Percentiles rank a stretch among this genome's conserved stretches.
These are phyloP conservation scores for Fregetta grallaria DNA, from an alignment of 2,113 vertebrate genomes.

Conservation along the genomic window DNA sequence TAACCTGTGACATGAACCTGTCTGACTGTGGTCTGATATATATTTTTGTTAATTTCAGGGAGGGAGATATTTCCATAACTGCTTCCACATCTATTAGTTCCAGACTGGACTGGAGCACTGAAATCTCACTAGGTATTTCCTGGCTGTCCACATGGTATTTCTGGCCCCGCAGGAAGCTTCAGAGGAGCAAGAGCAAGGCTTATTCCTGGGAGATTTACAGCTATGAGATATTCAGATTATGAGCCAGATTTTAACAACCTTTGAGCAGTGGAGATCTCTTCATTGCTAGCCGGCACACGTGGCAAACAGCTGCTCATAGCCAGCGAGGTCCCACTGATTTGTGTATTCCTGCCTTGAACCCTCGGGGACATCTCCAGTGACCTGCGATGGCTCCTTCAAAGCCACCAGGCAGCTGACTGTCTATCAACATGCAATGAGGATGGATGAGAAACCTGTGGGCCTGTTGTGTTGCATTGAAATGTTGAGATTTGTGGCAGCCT, in stretches of 20 bases:
- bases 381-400: background rate
- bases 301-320: conserved; percentile 20
- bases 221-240: background rate
- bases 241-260: conserved; percentile 11
- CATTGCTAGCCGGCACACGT: background rate
- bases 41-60: background rate
- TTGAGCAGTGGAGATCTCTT: background rate
- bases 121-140: background rate
- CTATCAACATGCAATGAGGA: background rate
- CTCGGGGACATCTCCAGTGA: background rate
- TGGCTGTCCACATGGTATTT: background rate
- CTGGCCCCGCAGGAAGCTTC: background rate
- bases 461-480: background rate
- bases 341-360: background rate
- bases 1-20: background rate
- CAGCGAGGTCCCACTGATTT: background rate
- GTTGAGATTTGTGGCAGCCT: background rate
- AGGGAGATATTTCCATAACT: background rate
- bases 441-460: background rate
- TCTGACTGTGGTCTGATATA: background rate
- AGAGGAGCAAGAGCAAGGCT: background rate
- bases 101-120: background rate
- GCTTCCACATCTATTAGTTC: background rate
- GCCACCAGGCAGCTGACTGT: background rate
- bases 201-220: conserved; percentile 5